Evolutionary conservation across 2,113 vertebrate species (phyloP), one percentile per base, ranked within the genome.

Genomic region (Crotophaga sulcirostris): DNA sequence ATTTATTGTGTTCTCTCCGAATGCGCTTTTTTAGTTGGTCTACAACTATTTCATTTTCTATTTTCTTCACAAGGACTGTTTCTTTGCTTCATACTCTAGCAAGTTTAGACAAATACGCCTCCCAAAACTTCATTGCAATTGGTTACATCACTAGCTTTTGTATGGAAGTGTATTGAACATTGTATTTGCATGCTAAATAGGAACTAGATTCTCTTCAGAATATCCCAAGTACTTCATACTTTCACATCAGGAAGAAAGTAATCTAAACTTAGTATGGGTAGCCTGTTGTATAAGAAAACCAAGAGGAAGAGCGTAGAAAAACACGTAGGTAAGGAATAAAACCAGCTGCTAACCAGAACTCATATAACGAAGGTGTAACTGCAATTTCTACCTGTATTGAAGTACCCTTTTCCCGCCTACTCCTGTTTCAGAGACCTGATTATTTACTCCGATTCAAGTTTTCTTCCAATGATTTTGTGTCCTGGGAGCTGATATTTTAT

Each of bases 171-270:
- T 49, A 34, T 56, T 81, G 63, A 74, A 14, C 68, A 38, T 31
- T 68, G 66, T 86, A 56, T 81, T 87, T 63, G 21, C 21, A 76
- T 72, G 17, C 24, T 51, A 26, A 34, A 28, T 62, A 33, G 54
- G 36, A 87, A 56, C 56, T 72, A 81, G 28, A 49, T 73, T 56
- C 4, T 42, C 9, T 55, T 70, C 25, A 36, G 76, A 34, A 51
- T 84, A 81, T 66, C 16, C 36, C 8, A 26, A 56, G 16, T 66
- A 31, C 13, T 6, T 86, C 33, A 62, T 36, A 73, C 26, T 95
- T 95, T 82, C 44, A n/a, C 17, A 67, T 92, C 42, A 88, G 88
- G 76, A 94, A 85, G 73, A 86, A 92, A 75, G 78, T 85, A 60
- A 56, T 66, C 18, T 92, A 89, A 82, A 84, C 20, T 60, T 81